Evolutionary conservation across 2,888 invertebrate genomes (phyloP), one percentile per base, ranked within the genome.

Genomic region (Eremobia ochroleuca): DNA sequence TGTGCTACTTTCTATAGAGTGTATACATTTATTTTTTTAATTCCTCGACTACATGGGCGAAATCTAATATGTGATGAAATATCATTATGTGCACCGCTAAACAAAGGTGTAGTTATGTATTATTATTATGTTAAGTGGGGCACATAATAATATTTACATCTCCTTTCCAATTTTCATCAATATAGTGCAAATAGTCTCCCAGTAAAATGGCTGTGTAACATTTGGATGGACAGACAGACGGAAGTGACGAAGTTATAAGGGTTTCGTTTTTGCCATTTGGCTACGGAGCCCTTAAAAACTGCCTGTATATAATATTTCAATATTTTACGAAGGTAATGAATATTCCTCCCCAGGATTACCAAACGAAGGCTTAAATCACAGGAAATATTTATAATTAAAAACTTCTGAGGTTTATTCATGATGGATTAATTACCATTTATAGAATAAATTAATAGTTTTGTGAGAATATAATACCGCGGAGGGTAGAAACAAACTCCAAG

Each of bases 261-360:
- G 31, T 66, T 66, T 8, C 1, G 13, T 25, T 67, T 67, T 67
- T 15, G 8, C 28, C 2, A 31, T 46, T 46, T 46, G 28, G 13
- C 25, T 31, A 67, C 4, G 15, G 31, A 31, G 31, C 66, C 15
- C 46, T 46, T 15, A 1, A 79, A 28, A 66, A 34, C 8, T 43
- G 37, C 40, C 8, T 65, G 55, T 6, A 52, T 52, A 11, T 52
- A 52, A 69, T 21, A 37, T 69, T 76, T 65, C n/a, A 73, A 79
- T 83, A 73, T 73, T 75, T 61, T 21, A 58, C 25, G 28, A 65
- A 68, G 25, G n/a, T 46, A 65, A 75, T 71, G 15, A 61, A 65
- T 66, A 34, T 40, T 31, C 25, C 25, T 46, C 25, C 46, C 15
- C 21, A 58, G 2, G 6, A 34, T 69, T 76, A 68, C 34, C 34